Base-by-base conservation (phyloP, 2,113 vertebrate species). In the Podarcis muralis region DNA sequence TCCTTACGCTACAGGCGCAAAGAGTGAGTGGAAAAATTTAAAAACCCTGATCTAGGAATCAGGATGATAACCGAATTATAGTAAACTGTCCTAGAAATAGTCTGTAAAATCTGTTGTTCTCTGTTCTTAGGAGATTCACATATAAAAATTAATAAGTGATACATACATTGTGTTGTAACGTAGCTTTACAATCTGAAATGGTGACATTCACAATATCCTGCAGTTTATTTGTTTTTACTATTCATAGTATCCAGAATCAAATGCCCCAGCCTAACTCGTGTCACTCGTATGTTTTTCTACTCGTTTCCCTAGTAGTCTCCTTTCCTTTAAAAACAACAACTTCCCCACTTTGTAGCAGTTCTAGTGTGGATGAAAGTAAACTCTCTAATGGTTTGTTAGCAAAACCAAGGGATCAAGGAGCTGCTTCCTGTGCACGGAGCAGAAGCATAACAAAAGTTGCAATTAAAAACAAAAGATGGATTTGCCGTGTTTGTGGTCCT, bases 311-410 rank as follows among this genome's bases (percentile, higher is more conserved):
- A 53, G 87, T 30, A 35, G 77, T 86, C 35, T 53, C 30, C 76
- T 92, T 88, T 83, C 80, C 77, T 78, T 59, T 23, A 81, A 88
- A 78, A 59, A 62, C 65, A 53, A 53, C 48, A 53, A 53, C 9
- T 92, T 59, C 74, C 53, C 83, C 81, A 6, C 62, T 85, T 20
- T 84, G 88, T 78, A 59, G 23, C 77, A 88, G n/a, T 83, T 92
- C 13, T 92, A 11, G 13, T 81, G 74, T n/a, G 68, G 35, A 59
- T 81, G 48, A 87, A 92, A 88, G 77, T 80, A 35, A 82, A 89
- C 69, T 84, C 85, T 87, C 30, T 40, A 89, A 84, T 76, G 15
- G 83, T 86, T 88, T 48, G 75, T 92, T 89, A 87, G 57, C 6
- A 30, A 80, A 89, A 30, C 84, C 85, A 35, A 35, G 40, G 68